Percentiles rank a stretch among this genome's conserved stretches.
These are phyloP conservation scores for Phylloscopus whistleri DNA, from an alignment of 2,113 vertebrate species.

Conservation along the genomic window DNA sequence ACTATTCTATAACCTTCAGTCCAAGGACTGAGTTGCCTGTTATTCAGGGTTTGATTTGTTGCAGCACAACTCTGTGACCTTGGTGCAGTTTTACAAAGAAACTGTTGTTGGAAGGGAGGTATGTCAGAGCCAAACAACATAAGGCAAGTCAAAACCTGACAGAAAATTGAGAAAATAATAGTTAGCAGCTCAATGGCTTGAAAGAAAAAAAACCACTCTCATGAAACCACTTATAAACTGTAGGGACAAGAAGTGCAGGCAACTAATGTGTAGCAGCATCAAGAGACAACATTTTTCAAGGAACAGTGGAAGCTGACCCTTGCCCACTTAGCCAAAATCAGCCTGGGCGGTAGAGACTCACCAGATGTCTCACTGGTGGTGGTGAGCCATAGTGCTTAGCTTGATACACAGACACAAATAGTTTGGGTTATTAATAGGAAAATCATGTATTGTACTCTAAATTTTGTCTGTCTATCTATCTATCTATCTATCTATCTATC, in stretches of 20 bases:
- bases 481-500: neutral
- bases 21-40: neutral
- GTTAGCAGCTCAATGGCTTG: neutral
- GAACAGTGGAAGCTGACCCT: fast-evolving
- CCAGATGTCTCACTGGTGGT: neutral
- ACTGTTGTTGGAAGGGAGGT: neutral
- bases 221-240: neutral
- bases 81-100: neutral
- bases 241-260: neutral
- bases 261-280: neutral
- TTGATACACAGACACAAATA: neutral
- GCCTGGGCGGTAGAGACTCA: neutral
- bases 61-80: neutral
- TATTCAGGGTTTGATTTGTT: neutral
- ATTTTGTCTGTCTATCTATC: neutral
- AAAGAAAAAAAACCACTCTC: neutral
- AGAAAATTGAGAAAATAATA: neutral
- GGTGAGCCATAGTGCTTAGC: neutral
- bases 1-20: neutral
- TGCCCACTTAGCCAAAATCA: neutral
- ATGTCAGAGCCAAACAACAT: neutral
- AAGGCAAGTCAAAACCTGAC: neutral
- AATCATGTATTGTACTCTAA: neutral
- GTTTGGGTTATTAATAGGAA: neutral
- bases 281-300: neutral